Conservation (phyloP, 2,113 vertebrate species). For the Podilymbus podiceps region DNA sequence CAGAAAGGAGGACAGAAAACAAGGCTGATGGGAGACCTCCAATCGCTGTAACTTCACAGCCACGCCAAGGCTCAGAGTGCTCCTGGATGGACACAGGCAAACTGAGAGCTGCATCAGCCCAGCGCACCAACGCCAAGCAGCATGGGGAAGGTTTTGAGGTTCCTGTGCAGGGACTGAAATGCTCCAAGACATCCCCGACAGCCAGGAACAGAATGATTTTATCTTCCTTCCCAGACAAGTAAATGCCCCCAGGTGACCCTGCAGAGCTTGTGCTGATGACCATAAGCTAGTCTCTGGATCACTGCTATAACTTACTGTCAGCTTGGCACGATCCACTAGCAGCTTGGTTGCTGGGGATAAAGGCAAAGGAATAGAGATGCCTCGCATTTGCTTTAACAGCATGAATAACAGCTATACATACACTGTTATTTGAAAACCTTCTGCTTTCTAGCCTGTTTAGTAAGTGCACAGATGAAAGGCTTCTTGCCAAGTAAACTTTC, state of each 20-base stretch:
- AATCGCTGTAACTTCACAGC: not conserved
- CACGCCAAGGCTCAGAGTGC: not conserved
- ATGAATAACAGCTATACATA: not conserved
- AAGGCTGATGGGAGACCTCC: not conserved
- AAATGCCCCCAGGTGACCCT: not conserved
- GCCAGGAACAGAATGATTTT: not conserved
- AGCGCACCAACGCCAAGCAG: not conserved
- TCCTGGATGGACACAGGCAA: not conserved
- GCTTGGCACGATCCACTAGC: not conserved
- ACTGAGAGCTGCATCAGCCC: not conserved
- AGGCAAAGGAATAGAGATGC: conserved; percentile 9
- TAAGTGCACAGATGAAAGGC: conserved; percentile 38
- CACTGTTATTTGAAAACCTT: conserved; percentile 26
- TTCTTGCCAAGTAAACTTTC: conserved; percentile 49
- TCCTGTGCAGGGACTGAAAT: not conserved
- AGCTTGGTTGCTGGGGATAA: conserved; percentile 21
- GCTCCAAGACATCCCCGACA: not conserved
- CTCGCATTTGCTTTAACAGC: conserved; percentile 23
- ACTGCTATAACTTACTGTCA: not conserved
- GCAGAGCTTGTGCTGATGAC: not conserved
- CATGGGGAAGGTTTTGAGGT: not conserved
- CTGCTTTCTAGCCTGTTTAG: conserved; percentile 27
- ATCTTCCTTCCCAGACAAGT: not conserved
- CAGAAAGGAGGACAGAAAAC: not conserved
- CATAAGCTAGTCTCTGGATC: not conserved